phyloP scores from a whole-genome alignment of 2,113 vertebrate species.

The Cryptoleucopteryx plumbea region DNA sequence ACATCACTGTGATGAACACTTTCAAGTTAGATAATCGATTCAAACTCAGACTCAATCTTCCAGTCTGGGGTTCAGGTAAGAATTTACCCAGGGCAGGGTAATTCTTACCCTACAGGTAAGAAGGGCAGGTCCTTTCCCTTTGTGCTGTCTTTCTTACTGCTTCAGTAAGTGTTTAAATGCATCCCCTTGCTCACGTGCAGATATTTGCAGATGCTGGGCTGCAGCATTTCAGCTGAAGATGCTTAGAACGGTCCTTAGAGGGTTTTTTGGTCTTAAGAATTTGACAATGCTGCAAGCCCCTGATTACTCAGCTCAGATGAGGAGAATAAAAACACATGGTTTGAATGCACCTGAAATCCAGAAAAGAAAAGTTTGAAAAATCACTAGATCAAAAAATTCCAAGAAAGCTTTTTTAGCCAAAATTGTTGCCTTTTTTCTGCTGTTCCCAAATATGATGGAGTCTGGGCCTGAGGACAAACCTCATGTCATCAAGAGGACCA shows the following conservation, averaged over 20 bases:
- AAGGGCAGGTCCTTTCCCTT: neutral
- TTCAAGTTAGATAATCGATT: neutral
- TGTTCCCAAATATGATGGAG: neutral
- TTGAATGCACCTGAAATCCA: neutral
- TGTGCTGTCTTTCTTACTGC: neutral
- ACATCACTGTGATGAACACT: neutral
- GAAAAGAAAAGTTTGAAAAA: neutral
- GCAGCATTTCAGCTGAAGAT: neutral
- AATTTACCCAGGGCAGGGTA: neutral
- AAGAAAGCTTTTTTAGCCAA: neutral
- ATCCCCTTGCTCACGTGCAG: neutral
- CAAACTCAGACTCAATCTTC: neutral
- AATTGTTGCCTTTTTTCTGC: neutral
- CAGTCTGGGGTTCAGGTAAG: neutral
- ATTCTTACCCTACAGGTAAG: neutral
- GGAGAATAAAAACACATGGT: accelerated
- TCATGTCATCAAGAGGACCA: accelerated
- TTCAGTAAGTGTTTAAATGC: neutral
- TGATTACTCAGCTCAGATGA: neutral
- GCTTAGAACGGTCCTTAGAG: neutral
- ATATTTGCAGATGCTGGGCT: neutral
- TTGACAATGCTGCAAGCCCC: neutral
- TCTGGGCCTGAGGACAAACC: neutral
- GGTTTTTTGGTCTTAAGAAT: neutral
- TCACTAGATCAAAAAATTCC: neutral